Evolutionary conservation across 2,888 invertebrate species (phyloP).

Genomic region (Mythimna loreyi): DNA sequence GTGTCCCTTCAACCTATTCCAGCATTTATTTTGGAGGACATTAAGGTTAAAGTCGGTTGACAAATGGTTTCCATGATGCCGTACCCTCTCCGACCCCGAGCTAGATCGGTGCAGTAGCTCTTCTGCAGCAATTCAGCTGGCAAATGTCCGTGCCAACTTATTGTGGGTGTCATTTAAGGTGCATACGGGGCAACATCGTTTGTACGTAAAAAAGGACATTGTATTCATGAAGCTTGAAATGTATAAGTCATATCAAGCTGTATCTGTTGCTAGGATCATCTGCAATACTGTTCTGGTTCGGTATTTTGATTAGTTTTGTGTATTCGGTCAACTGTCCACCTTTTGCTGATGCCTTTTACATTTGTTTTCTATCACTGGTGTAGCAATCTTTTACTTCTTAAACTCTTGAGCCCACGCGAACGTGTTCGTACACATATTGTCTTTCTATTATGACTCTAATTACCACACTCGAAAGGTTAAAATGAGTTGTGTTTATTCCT

Average conservation of each 20-base stretch:
- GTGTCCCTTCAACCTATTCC: background rate
- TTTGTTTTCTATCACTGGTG: too few species aligned
- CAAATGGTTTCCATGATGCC: background rate
- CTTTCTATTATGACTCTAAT: too few species aligned
- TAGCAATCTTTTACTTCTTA: too few species aligned
- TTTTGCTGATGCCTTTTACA: too few species aligned
- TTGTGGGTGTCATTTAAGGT: constrained; percentile 10
- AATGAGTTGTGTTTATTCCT: background rate
- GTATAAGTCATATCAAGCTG: background rate
- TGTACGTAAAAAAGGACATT: constrained; percentile 4
- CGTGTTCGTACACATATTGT: too few species aligned
- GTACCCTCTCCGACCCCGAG: constrained; percentile 27
- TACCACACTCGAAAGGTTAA: too few species aligned
- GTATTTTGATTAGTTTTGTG: background rate
- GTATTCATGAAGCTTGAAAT: background rate
- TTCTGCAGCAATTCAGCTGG: constrained; percentile 51
- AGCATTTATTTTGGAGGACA: constrained; percentile 5
- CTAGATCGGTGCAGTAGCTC: constrained; percentile 31
- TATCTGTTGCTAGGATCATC: constrained; percentile 1
- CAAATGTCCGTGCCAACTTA: constrained; percentile 26
- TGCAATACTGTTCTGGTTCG: background rate
- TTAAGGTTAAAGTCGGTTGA: constrained; percentile 28
- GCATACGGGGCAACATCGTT: background rate
- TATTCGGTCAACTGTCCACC: background rate
- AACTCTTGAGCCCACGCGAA: too few species aligned